A percentile compares a stretch with the other conserved stretches of the same genome.
phyloP scores from a whole-genome alignment of 2,888 invertebrate genomes.

The Tyria jacobaeae region DNA sequence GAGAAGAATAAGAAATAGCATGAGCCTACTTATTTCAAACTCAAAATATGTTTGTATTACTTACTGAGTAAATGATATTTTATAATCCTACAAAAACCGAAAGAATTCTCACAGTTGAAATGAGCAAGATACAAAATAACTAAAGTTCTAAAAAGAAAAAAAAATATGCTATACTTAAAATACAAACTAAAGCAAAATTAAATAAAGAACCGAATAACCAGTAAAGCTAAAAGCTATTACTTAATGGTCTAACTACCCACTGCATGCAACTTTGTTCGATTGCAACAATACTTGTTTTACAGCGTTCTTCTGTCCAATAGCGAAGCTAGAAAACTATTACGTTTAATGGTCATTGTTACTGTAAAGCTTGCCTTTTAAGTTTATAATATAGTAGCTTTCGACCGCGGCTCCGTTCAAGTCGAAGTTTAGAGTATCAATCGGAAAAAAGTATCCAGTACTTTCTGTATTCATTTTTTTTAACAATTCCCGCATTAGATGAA shows the following conservation, averaged over 20 bases:
- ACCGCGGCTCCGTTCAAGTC: not conserved
- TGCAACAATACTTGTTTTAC: not conserved
- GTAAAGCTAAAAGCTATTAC: not conserved
- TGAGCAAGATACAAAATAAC: no score
- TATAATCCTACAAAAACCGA: no score
- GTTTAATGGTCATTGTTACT: not conserved
- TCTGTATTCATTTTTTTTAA: no score
- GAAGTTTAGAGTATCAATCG: not conserved
- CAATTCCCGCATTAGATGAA: no score
- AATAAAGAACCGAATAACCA: not conserved
- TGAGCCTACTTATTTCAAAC: not conserved
- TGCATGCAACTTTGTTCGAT: slow-evolving; percentile 1
- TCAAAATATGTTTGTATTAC: not conserved
- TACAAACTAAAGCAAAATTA: not conserved
- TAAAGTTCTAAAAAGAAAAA: no score
- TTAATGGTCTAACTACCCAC: not conserved
- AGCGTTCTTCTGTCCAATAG: not conserved
- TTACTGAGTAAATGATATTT: no score
- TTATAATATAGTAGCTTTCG: not conserved
- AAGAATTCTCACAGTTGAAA: no score
- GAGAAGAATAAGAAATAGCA: no score
- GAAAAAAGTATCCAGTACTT: no score
- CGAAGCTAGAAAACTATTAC: not conserved
- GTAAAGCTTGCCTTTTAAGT: not conserved
- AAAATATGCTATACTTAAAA: not conserved